Conservation (phyloP, 2,888 invertebrate genomes). For the Cacoxenus indagator region DNA sequence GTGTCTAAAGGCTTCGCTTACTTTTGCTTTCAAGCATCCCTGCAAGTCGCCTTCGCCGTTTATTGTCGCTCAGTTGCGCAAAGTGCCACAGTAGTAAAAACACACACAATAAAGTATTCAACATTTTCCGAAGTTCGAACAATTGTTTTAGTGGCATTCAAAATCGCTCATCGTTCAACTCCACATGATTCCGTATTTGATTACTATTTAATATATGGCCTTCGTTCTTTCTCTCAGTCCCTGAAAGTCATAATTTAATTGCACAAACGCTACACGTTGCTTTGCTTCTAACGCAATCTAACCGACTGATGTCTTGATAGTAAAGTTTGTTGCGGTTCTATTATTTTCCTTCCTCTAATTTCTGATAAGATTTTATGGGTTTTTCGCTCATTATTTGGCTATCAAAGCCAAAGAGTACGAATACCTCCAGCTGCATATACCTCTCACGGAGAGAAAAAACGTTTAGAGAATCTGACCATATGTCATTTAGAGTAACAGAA, state of each 20-base stretch:
- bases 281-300: background rate
- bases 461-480: too few relatives aligned
- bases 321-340: background rate
- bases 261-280: background rate
- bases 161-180: constrained; percentile 6
- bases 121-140: constrained; percentile 32
- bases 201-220: background rate
- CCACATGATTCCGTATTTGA: background rate
- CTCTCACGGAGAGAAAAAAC: too few relatives aligned
- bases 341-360: background rate
- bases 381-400: background rate
- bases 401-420: too few relatives aligned
- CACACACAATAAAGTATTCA: constrained; percentile 46
- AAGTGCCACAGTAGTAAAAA: constrained; percentile 44
- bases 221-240: background rate
- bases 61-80: constrained; percentile 29
- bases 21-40: background rate
- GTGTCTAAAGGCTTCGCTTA: background rate
- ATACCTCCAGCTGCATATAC: too few relatives aligned
- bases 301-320: background rate
- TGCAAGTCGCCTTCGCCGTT: background rate
- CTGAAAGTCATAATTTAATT: background rate
- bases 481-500: too few relatives aligned
- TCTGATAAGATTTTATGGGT: constrained; percentile 8
- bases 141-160: too few relatives aligned